These are phyloP conservation scores for Talpa occidentalis DNA, from an alignment of 2,113 vertebrate genomes.

Conservation along the genomic window DNA sequence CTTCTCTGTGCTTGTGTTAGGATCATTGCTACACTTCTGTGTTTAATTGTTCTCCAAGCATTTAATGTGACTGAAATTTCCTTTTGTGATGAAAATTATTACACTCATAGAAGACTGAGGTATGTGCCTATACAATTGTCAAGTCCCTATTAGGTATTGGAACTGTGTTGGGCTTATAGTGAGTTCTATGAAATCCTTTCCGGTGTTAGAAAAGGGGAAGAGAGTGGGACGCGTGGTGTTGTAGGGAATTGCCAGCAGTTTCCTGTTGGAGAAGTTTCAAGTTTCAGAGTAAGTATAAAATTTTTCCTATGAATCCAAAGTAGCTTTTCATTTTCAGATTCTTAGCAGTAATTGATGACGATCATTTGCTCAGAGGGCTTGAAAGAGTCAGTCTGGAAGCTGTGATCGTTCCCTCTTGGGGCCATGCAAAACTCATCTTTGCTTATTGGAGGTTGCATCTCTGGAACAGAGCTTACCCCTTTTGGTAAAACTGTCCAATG, in stretches of 20 bases:
- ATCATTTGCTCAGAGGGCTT: background rate
- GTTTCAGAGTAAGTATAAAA: background rate
- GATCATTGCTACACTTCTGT: background rate
- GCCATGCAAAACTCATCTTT: background rate
- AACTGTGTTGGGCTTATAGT: background rate
- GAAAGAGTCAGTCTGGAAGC: background rate
- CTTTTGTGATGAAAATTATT: background rate
- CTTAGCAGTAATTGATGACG: background rate
- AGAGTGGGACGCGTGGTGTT: background rate
- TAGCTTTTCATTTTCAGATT: slow-evolving; percentile 3
- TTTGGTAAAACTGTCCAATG: background rate
- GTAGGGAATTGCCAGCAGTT: background rate
- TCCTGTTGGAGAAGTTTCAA: background rate
- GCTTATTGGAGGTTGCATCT: background rate
- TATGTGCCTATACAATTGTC: background rate
- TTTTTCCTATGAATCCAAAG: background rate
- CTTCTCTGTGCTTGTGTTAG: background rate
- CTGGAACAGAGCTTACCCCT: background rate
- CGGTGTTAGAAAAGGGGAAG: background rate
- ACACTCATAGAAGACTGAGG: background rate
- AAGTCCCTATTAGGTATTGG: background rate
- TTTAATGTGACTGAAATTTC: slow-evolving; percentile 44
- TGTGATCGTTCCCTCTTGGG: background rate
- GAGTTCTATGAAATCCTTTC: background rate
- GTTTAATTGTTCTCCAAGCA: background rate